Conservation (phyloP, 2,888 invertebrate genomes). For the Thysanoteuthis rhombus region DNA sequence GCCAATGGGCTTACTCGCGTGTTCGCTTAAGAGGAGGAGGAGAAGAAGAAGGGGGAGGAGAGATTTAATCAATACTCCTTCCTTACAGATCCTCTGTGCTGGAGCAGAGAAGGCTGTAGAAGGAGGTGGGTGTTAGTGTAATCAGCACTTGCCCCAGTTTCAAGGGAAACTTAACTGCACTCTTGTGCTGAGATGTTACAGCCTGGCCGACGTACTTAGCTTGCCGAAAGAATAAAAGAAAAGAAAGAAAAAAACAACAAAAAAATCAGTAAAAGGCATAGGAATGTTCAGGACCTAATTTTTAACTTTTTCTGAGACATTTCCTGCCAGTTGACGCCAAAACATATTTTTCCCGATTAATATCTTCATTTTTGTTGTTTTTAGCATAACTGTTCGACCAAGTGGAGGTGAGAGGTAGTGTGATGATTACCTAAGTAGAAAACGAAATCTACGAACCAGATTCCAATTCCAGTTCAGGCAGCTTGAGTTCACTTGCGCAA, state of each 20-base stretch:
- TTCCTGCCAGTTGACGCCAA: background rate
- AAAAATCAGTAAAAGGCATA: background rate
- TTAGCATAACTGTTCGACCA: too few relatives aligned
- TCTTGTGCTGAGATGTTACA: background rate
- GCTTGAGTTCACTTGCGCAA: too few relatives aligned
- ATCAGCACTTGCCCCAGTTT: background rate
- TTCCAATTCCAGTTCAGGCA: too few relatives aligned
- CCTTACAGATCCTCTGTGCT: background rate
- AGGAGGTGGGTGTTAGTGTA: background rate
- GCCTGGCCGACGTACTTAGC: background rate
- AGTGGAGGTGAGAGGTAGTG: too few relatives aligned
- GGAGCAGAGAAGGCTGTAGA: too few relatives aligned
- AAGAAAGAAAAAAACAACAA: background rate
- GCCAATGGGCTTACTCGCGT: background rate
- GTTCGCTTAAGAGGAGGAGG: background rate
- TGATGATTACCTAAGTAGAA: too few relatives aligned
- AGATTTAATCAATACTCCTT: background rate
- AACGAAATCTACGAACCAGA: too few relatives aligned
- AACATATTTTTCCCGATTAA: too few relatives aligned
- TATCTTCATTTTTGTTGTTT: too few relatives aligned
- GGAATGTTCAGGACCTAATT: background rate
- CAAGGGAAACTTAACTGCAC: background rate
- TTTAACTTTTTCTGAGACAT: background rate
- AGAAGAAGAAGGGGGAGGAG: background rate
- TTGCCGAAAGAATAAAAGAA: background rate